Conservation (phyloP, 2,888 invertebrate species). For the Parnassius apollo region DNA sequence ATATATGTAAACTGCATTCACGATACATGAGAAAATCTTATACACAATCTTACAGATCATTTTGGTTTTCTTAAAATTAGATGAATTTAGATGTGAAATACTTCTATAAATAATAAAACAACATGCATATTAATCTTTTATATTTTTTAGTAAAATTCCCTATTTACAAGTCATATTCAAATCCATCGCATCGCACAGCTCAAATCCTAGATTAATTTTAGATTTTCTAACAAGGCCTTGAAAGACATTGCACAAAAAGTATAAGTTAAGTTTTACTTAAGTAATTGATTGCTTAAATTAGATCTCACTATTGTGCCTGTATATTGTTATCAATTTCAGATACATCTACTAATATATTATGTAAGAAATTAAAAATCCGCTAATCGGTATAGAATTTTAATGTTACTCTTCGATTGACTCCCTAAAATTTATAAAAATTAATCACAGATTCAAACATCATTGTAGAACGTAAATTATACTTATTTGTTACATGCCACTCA, state of each 20-base stretch:
- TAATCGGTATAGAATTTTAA: no score
- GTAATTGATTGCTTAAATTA: no score
- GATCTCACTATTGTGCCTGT: no score
- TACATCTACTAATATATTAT: no score
- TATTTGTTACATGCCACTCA: background rate
- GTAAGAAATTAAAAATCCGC: no score
- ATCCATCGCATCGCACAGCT: constrained; percentile 2
- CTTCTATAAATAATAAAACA: background rate
- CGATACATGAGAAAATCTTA: no score
- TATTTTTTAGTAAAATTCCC: constrained; percentile 2
- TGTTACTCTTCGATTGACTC: no score
- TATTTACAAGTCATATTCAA: constrained; percentile 18
- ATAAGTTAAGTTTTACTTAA: constrained; percentile 7
- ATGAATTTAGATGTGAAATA: no score
- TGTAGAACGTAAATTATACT: constrained; percentile 11
- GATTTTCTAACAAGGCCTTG: background rate
- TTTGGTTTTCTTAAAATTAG: no score
- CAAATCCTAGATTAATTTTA: background rate
- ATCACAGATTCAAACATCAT: background rate
- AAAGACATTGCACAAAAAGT: background rate
- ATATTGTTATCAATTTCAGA: no score
- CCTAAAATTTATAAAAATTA: background rate
- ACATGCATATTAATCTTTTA: background rate
- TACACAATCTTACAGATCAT: no score
- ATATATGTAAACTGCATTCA: no score